Percentiles rank a stretch among this genome's conserved stretches.
phyloP scores from a whole-genome alignment of 2,113 vertebrate genomes.

The Lamprologus lemairii region DNA sequence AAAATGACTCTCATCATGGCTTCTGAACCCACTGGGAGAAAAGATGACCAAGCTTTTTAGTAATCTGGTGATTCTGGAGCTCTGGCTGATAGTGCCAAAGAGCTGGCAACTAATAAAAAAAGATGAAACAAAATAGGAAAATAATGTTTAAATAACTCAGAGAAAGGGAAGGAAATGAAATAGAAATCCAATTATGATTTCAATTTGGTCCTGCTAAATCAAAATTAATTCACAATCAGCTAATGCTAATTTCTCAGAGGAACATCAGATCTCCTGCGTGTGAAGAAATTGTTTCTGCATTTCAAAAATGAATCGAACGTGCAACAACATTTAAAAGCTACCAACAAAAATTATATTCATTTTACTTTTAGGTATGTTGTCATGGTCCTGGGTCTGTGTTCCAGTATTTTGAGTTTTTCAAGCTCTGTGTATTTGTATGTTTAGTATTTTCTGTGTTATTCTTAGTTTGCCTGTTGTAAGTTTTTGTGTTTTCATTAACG shows the following conservation, averaged over 20 bases:
- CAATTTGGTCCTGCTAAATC: neutral
- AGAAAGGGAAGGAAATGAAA: neutral
- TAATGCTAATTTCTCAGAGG: neutral
- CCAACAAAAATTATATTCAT: neutral
- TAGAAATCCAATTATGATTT: constrained; percentile 14
- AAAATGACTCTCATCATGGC: neutral
- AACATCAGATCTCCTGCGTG: neutral
- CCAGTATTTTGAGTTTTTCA: neutral
- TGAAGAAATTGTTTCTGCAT: neutral
- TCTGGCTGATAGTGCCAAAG: neutral
- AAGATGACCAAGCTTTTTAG: neutral
- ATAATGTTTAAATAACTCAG: neutral
- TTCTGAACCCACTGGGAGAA: neutral
- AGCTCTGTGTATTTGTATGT: neutral
- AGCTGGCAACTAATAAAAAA: neutral
- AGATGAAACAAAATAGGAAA: neutral
- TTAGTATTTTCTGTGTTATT: neutral
- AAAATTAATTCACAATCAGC: neutral
- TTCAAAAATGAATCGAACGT: neutral
- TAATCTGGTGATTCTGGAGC: neutral
- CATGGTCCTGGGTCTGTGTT: rapidly evolving
- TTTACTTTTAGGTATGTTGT: neutral
- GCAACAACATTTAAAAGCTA: neutral
- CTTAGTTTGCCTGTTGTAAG: neutral
- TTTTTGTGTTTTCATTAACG: neutral